Percentiles rank a stretch among this genome's conserved stretches.
Conservation (phyloP, 2,888 invertebrate genomes). For the Drosophila algonquin region DNA sequence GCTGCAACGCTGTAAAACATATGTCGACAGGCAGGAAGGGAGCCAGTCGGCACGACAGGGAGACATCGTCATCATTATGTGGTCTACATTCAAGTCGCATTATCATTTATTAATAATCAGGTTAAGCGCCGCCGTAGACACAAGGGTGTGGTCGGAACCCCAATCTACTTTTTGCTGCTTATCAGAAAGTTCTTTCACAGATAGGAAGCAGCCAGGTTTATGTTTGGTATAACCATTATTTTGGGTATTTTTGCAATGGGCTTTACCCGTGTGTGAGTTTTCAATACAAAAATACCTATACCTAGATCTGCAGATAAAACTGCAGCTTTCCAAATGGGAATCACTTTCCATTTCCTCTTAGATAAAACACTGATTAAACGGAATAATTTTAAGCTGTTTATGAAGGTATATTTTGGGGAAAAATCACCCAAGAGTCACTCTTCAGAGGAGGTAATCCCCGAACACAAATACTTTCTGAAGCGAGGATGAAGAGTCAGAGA, state of each 20-base stretch:
- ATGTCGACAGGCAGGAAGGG: conserved; percentile 24
- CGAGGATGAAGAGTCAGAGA: too few relatives aligned
- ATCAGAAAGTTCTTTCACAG: not conserved
- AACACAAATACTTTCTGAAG: too few relatives aligned
- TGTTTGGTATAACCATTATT: not conserved
- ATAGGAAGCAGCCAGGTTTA: not conserved
- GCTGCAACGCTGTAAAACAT: conserved; percentile 48
- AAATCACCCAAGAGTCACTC: not conserved
- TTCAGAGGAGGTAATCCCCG: not conserved
- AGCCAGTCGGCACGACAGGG: not conserved
- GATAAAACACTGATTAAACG: not conserved
- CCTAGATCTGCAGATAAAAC: not conserved
- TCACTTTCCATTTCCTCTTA: not conserved
- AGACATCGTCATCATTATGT: conserved; percentile 10
- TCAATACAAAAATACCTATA: not conserved
- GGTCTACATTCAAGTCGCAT: not conserved
- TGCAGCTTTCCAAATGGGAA: not conserved
- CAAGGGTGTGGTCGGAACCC: conserved; percentile 9
- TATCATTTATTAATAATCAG: conserved; percentile 21
- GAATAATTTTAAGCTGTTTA: not conserved
- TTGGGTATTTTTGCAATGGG: not conserved
- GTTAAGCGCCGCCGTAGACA: conserved; percentile 12
- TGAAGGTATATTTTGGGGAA: not conserved
- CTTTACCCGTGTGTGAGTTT: not conserved
- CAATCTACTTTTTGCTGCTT: not conserved